Percentiles rank a stretch among this genome's conserved stretches.
phyloP scores from a whole-genome alignment of 2,888 invertebrate species.

The Adelognathus sp. region DNA sequence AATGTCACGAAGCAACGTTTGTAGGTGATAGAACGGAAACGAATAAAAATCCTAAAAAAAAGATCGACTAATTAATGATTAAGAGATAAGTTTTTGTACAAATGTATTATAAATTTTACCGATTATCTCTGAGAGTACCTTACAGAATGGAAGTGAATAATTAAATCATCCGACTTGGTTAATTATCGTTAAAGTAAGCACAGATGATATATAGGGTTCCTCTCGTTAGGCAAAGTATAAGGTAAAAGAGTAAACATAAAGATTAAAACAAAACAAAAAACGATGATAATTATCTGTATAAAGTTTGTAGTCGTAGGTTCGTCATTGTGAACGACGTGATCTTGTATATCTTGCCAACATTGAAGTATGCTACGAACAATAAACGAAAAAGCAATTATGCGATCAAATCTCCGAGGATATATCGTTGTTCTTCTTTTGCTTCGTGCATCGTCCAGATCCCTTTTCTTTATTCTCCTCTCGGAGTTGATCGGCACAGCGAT shows the following conservation, averaged over 20 bases:
- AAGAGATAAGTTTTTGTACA: conserved; percentile 78
- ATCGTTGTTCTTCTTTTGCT: conserved; percentile 35
- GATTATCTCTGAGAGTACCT: conserved; percentile 75
- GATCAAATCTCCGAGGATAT: conserved; percentile 68
- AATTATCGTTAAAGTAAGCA: conserved; percentile 67
- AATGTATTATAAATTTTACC: conserved; percentile 78
- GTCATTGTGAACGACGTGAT: conserved; percentile 66
- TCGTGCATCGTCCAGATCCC: conserved; percentile 17
- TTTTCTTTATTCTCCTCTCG: background rate
- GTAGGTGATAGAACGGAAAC: conserved; percentile 55
- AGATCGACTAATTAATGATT: conserved; percentile 76
- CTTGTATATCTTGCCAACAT: conserved; percentile 79
- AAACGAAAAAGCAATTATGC: conserved; percentile 72
- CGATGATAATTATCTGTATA: conserved; percentile 38
- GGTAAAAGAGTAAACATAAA: conserved; percentile 33
- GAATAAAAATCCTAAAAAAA: conserved; percentile 49
- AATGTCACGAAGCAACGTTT: conserved; percentile 43
- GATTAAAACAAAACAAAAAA: conserved; percentile 24
- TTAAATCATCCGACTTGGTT: conserved; percentile 68
- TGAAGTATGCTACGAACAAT: conserved; percentile 72
- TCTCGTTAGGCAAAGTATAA: conserved; percentile 52
- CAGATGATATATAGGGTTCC: conserved; percentile 69
- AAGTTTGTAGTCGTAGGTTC: conserved; percentile 64
- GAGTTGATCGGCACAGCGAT: conserved; percentile 28
- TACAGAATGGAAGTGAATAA: conserved; percentile 60